Percentiles rank a stretch among this genome's conserved stretches.
These are phyloP conservation scores for Tuta absoluta DNA, from an alignment of 2,888 invertebrate genomes.

Conservation along the genomic window DNA sequence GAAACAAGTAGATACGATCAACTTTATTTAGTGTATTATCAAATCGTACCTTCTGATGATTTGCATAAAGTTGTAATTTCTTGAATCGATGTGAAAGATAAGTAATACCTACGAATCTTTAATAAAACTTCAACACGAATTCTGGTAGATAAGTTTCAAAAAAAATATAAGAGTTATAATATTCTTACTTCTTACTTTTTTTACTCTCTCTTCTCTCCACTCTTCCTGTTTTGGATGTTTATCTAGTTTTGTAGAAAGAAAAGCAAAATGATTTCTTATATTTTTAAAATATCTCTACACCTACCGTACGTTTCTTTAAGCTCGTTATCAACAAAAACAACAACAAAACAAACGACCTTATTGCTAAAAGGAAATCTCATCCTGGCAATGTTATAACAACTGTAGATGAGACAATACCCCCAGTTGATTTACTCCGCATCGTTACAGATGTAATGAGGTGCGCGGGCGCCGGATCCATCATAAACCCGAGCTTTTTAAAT, in stretches of 20 bases:
- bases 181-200: too few relatives aligned
- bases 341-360: not conserved
- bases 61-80: not conserved
- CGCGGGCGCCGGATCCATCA: conserved; percentile 58
- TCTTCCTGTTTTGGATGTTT: too few relatives aligned
- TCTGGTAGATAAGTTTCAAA: too few relatives aligned
- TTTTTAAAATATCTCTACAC: too few relatives aligned
- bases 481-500: conserved; percentile 65
- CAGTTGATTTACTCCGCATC: conserved; percentile 73
- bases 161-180: too few relatives aligned
- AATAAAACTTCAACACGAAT: too few relatives aligned
- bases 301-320: not conserved
- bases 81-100: not conserved
- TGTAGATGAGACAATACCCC: conserved; percentile 64
- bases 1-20: not conserved
- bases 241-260: too few relatives aligned
- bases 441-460: conserved; percentile 75
- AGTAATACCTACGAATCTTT: too few relatives aligned
- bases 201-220: too few relatives aligned
- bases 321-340: not conserved
- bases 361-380: not conserved
- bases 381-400: conserved; percentile 3
- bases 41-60: not conserved
- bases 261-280: too few relatives aligned
- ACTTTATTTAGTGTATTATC: not conserved